These are phyloP conservation scores for Thaumetopoea pityocampa DNA, from an alignment of 1,140 invertebrate species.

Conservation along the genomic window DNA sequence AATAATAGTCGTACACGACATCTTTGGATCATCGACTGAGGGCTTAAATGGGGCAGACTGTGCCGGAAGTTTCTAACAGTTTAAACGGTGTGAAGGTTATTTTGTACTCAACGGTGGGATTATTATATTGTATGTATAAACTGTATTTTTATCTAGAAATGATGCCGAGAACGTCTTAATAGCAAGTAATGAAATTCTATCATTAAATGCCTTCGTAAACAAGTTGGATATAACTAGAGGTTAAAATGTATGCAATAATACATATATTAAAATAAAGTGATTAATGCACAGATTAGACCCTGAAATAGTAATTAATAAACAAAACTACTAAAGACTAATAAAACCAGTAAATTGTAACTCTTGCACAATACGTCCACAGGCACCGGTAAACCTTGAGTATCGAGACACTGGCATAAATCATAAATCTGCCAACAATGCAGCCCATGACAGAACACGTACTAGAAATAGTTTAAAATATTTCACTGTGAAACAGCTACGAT, in stretches of 20 bases:
- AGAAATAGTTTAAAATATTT: conserved; percentile 52
- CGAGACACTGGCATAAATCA: conserved; percentile 52
- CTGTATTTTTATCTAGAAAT: conserved; percentile 12
- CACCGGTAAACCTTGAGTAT: conserved; percentile 46
- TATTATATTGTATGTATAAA: conserved; percentile 23
- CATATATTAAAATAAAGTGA: no score
- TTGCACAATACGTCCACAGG: conserved; percentile 26
- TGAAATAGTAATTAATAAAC: no score
- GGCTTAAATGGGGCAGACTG: conserved; percentile 15
- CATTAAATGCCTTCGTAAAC: no score
- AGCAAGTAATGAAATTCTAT: conserved; percentile 7
- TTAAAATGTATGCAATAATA: no score
- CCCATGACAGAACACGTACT: conserved; percentile 51
- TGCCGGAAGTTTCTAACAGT: conserved; percentile 27
- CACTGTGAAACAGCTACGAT: conserved; percentile 42
- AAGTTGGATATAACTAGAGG: no score
- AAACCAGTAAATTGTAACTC: no score
- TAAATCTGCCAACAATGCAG: conserved; percentile 55
- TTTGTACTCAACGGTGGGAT: conserved; percentile 32
- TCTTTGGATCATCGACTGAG: conserved; percentile 19
- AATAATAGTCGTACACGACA: conserved; percentile 15
- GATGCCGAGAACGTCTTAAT: background rate
- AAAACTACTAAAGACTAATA: no score
- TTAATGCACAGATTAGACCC: no score
- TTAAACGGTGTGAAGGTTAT: conserved; percentile 34